phyloP scores from a whole-genome alignment of 1,140 invertebrate species.

The Trachymyrmex septentrionalis region DNA sequence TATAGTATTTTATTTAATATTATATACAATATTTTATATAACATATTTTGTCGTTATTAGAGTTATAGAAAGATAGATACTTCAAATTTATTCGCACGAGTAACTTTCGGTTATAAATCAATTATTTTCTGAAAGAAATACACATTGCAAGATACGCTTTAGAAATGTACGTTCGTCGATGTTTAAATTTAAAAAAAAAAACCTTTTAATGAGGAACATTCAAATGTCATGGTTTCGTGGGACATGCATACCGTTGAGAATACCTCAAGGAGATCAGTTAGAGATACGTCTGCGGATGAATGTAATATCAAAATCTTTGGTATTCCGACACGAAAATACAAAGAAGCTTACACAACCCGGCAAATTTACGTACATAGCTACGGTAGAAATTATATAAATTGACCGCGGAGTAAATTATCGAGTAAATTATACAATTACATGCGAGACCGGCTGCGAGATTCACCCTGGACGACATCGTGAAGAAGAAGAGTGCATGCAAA shows the following conservation, averaged over 20 bases:
- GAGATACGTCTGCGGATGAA: not conserved
- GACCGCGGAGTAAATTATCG: conserved; percentile 74
- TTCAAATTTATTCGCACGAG: not conserved
- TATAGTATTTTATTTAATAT: not conserved
- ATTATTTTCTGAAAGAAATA: not conserved
- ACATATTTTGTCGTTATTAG: not conserved
- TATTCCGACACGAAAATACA: conserved; percentile 22
- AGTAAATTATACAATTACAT: conserved; percentile 80
- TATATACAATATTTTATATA: too few relatives aligned
- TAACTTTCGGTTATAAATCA: not conserved
- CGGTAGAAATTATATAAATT: conserved; percentile 78
- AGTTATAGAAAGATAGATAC: not conserved
- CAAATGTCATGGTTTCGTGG: conserved; percentile 3
- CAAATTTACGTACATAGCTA: conserved; percentile 69
- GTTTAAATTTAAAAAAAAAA: conserved; percentile 18
- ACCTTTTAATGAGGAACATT: not conserved
- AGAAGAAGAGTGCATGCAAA: not conserved
- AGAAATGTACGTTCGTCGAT: not conserved
- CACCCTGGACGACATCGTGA: conserved; percentile 32
- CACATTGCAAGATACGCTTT: not conserved
- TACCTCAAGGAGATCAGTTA: not conserved
- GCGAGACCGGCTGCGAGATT: not conserved
- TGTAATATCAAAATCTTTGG: conserved; percentile 14
- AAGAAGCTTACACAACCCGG: conserved; percentile 44
- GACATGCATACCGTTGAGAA: not conserved